Evolutionary conservation across 2,888 invertebrate species (phyloP), one percentile per base, ranked within the genome.

Genomic region (Cryptophagus acutangulus): DNA sequence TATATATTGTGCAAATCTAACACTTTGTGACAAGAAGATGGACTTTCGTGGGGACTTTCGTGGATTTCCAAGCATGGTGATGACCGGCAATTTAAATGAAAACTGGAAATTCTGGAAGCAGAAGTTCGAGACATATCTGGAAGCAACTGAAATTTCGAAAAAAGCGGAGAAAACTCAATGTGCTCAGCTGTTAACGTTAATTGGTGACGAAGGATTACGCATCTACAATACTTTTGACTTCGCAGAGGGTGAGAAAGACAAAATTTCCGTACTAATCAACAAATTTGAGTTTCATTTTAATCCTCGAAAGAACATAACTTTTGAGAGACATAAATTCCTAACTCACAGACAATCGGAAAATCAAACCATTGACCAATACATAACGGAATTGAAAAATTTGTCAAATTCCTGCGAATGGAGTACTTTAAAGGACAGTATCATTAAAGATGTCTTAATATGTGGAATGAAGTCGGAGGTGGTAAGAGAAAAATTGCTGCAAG

Each of bases 61-160:
- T n/a, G n/a, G n/a, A n/a, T n/a, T n/a, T n/a, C n/a, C n/a, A n/a
- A n/a, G n/a, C n/a, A 40, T 43, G 39, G 17, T 14, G 6, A 24
- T 41, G 18, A 29, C n/a, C 8, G 29, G 34, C 20, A 34, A 43
- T 24, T 14, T 41, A 3, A 9, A 26, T 2, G 51, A 55, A 42
- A 47, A 45, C 17, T 57, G 51, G 50, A 47, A 41, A 13, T 45
- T 38, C 39, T 57, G 48, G 48, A 9, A 15, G 16, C 33, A 33
- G 10, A 13, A 17, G 5, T 33, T 33, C 15, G 8, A 13, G 16
- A 33, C 33, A 8, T 34, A 34, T 12, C 34, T 34, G 2, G 12
- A 13, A 8, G 34, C 34, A 5, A 13, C 17, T 5, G 34, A 34
- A 16, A 17, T 16, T 3, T 10, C 9, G 5, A 34, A 34, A 34